Percentiles rank a stretch among this genome's conserved stretches.
Conservation (phyloP, 2,113 vertebrate species). For the Antigone vipio region DNA sequence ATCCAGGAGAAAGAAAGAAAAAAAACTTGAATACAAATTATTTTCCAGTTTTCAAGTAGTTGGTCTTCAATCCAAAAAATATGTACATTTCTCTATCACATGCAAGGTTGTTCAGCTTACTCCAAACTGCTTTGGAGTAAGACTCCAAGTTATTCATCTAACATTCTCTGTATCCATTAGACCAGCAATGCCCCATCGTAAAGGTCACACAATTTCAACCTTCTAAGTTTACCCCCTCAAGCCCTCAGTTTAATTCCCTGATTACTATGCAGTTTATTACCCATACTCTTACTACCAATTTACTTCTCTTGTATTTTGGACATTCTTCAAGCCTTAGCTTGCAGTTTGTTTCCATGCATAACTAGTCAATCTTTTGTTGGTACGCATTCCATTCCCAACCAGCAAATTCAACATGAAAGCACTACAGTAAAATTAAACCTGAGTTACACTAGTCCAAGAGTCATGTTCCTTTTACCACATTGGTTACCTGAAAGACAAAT, state of each 20-base stretch:
- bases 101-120: neutral
- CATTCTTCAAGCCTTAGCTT: neutral
- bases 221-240: neutral
- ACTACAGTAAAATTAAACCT: neutral
- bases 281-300: neutral
- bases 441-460: neutral
- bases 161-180: neutral
- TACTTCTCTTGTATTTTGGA: neutral
- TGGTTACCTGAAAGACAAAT: neutral
- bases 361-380: neutral
- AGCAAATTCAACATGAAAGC: neutral
- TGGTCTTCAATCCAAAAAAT: neutral
- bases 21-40: neutral
- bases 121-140: neutral
- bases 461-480: fast-evolving
- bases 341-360: neutral
- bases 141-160: neutral
- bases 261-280: neutral
- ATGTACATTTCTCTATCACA: fast-evolving
- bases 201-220: neutral
- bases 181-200: neutral
- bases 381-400: neutral
- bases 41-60: neutral
- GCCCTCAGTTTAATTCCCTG: neutral
- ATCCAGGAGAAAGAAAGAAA: neutral